These are phyloP conservation scores for Rutilus rutilus DNA, from an alignment of 2,113 vertebrate species.

Conservation along the genomic window DNA sequence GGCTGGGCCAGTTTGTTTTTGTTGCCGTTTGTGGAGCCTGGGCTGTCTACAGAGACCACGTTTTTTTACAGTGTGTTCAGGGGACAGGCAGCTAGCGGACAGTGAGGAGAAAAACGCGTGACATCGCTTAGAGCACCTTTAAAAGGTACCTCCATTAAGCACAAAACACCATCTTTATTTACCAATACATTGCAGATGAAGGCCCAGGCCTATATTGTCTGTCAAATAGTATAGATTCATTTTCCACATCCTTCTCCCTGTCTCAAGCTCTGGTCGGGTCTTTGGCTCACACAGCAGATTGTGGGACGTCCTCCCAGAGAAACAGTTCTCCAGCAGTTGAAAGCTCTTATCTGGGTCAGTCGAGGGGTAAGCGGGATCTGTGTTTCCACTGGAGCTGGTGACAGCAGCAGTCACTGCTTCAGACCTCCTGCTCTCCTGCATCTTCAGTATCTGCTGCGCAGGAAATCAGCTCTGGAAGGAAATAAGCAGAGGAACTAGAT, in stretches of 20 bases:
- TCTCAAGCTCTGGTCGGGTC: neutral
- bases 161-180: neutral
- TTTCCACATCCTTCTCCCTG: neutral
- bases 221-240: neutral
- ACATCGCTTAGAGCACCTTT: too few relatives aligned
- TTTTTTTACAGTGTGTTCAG: too few relatives aligned
- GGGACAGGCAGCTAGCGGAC: too few relatives aligned
- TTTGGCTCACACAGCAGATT: constrained; percentile 34
- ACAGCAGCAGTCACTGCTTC: constrained; percentile 62
- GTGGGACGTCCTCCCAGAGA: constrained; percentile 48
- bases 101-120: too few relatives aligned
- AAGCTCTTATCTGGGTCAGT: constrained; percentile 56
- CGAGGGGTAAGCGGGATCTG: constrained; percentile 51
- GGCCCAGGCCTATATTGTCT: neutral
- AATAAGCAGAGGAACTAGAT: constrained; percentile 17
- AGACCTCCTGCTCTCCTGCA: constrained; percentile 16
- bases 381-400: constrained; percentile 53
- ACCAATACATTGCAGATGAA: neutral
- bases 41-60: too few relatives aligned
- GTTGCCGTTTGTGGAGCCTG: too few relatives aligned
- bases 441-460: neutral
- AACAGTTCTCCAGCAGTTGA: constrained; percentile 46
- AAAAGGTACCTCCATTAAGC: neutral
- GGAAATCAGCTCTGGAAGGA: constrained; percentile 16
- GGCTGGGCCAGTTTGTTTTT: too few relatives aligned